Base-by-base conservation (phyloP, 1,140 invertebrate genomes). In the Cotesia typhae region DNA sequence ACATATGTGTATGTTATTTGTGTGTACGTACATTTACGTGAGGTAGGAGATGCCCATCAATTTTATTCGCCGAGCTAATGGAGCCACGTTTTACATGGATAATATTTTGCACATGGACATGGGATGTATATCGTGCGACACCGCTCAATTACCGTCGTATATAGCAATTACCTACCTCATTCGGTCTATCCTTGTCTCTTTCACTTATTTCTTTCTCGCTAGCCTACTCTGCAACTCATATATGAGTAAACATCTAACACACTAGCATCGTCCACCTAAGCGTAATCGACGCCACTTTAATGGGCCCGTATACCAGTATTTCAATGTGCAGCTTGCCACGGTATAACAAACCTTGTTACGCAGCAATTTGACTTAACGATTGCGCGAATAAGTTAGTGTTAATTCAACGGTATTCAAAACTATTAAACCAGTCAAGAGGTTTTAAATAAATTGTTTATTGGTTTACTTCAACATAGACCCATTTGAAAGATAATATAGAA, bases 261-360 rank as follows among this genome's bases (percentile, higher is more conserved):
- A 47, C 41, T 6, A 10, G 6, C 41, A 10, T 7, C 57, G 57
- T 70, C 60, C 41, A 69, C 35, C 65, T 47, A 36, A 35, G 65
- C 53, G 65, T 71, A 74, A 74, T 74, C 73, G 69, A 74, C 73
- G 70, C 69, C 37, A 67, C 53, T 71, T 74, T 74, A 74, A 74
- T 69, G 69, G 70, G 53, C 52, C 70, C 55, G 71, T 71, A 74
- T 71, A 67, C 53, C 70, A 67, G 73, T 74, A 69, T 74, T 74
- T 68, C 73, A 74, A 71, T 74, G 70, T 68, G 61, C 68, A 70
- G 57, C 73, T 66, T 12, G 53, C 51, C n/a, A 74, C 68, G 65
- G 28, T 28, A 28, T 71, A 74, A 74, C 70, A 70, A 74, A 71
- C 66, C 73, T 74, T 71, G 73, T 74, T 74, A 71, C 69, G 70